Base-by-base conservation (phyloP, 1,140 invertebrate species). In the Holcopasites calliopsidis region DNA sequence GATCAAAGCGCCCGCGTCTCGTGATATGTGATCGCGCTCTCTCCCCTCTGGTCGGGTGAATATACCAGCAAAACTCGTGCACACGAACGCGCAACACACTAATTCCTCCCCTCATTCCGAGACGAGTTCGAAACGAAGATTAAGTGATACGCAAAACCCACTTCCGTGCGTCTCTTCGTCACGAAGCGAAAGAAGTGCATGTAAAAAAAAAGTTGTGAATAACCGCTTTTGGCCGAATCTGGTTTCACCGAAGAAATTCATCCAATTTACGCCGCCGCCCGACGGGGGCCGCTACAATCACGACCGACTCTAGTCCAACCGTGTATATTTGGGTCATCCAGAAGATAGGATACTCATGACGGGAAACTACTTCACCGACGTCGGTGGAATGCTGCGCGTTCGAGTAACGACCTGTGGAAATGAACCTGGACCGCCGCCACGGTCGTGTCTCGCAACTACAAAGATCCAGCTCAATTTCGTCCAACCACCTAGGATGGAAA, bases 11-110 rank as follows among this genome's bases (percentile, higher is more conserved):
- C 35, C 68, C 69, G 57, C 68, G 61, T 82, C 57, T 81, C 79
- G 79, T 82, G 80, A 82, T 77, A 81, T 81, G 78, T 81, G 80
- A 81, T 81, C 61, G 74, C 73, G 62, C 54, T 58, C 18, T n/a
- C n/a, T n/a, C n/a, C n/a, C n/a, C 33, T 38, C 58, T 50, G 58
- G 47, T 64, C 57, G n/a, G 33, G 54, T 70, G 54, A 40, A 62
- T 40, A n/a, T 62, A 50, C 16, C n/a, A n/a, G n/a, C n/a, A n/a
- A n/a, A 1, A 42, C 23, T 64, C 60, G 31, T 66, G 50, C 52
- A 74, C 70, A 28, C 49, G 61, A 42, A 74, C 71, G 62, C 71
- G 62, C 61, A 44, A 54, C n/a, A 47, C 44, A 47, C n/a, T 47
- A 47, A 47, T 55, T 42, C 31, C 33, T 35, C 21, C 50, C 50